phyloP scores from a whole-genome alignment of 2,797 vertebrate genomes.

The Pitangus sulphuratus region DNA sequence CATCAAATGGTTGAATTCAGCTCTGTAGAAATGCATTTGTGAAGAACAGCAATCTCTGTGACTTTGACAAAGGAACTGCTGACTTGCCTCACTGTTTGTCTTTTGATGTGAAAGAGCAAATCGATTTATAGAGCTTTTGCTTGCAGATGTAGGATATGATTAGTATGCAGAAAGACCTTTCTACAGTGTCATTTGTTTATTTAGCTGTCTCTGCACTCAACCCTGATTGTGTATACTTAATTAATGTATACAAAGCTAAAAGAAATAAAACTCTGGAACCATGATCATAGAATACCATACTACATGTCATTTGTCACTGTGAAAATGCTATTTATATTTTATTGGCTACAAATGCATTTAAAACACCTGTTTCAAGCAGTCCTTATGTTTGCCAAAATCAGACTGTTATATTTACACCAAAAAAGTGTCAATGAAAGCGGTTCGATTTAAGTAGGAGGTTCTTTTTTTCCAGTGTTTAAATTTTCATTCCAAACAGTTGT shows the following conservation, averaged over 20 bases:
- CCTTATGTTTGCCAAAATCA: conserved; percentile 32
- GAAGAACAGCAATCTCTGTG: conserved; percentile 96
- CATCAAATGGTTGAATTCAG: conserved; percentile 90
- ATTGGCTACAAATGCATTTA: conserved; percentile 47
- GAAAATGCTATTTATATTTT: conserved; percentile 67
- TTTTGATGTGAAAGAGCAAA: conserved; percentile 99
- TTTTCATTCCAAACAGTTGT: conserved; percentile 75
- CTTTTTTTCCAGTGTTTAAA: conserved; percentile 52
- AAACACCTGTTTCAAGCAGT: conserved; percentile 35
- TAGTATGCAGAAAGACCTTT: conserved; percentile 92
- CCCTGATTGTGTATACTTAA: conserved; percentile 83
- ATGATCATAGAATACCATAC: conserved; percentile 69
- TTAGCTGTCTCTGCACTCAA: conserved; percentile 83
- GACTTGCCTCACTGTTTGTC: conserved; percentile 99
- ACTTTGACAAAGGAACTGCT: conserved; percentile 99
- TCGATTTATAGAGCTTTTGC: conserved; percentile 94
- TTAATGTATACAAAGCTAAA: conserved; percentile 83
- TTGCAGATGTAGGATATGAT: conserved; percentile 91
- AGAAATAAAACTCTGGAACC: conserved; percentile 74
- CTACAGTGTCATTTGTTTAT: conserved; percentile 86
- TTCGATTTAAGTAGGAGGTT: conserved; percentile 41
- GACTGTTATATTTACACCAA: conserved; percentile 33
- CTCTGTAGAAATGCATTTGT: conserved; percentile 90
- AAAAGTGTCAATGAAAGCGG: conserved; percentile 47
- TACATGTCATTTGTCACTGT: conserved; percentile 59